These are phyloP conservation scores for Brienomyrus brachyistius DNA, from an alignment of 2,113 vertebrate species.

Conservation along the genomic window DNA sequence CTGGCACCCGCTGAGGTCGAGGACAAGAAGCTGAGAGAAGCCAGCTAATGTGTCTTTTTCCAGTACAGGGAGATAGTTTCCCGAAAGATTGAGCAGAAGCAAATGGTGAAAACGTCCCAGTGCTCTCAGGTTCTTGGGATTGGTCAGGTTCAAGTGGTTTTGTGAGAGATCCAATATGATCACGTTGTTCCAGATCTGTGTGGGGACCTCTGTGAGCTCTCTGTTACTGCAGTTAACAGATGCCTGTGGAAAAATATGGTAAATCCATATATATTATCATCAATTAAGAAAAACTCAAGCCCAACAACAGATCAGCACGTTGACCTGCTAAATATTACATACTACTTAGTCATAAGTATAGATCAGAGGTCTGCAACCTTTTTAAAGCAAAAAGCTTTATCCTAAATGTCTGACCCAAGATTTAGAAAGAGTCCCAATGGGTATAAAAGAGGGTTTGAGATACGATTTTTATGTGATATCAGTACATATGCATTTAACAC, in stretches of 20 bases:
- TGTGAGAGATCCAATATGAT: constrained; percentile 46
- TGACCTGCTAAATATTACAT: too few relatives aligned
- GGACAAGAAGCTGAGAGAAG: constrained; percentile 23
- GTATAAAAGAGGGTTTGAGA: too few relatives aligned
- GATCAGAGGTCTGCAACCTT: too few relatives aligned
- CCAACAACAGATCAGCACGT: too few relatives aligned
- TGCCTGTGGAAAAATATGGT: not conserved
- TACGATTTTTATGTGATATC: too few relatives aligned
- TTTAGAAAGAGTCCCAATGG: too few relatives aligned
- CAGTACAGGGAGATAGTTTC: constrained; percentile 36
- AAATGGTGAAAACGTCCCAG: constrained; percentile 37
- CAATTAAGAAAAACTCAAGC: too few relatives aligned
- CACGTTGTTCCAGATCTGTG: constrained; percentile 25
- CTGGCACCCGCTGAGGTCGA: constrained; percentile 53
- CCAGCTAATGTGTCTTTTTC: constrained; percentile 39
- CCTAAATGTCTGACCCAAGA: too few relatives aligned
- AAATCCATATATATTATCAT: not conserved
- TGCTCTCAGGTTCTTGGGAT: constrained; percentile 12
- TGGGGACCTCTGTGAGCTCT: constrained; percentile 31
- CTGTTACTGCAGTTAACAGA: constrained; percentile 37
- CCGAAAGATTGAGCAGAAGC: constrained; percentile 49
- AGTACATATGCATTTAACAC: too few relatives aligned
- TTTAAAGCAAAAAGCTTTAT: too few relatives aligned
- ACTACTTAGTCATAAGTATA: too few relatives aligned
- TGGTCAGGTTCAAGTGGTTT: constrained; percentile 49